Percentiles rank a stretch among this genome's conserved stretches.
phyloP scores from a whole-genome alignment of 2,888 invertebrate species.

The Acrobasis repandana region DNA sequence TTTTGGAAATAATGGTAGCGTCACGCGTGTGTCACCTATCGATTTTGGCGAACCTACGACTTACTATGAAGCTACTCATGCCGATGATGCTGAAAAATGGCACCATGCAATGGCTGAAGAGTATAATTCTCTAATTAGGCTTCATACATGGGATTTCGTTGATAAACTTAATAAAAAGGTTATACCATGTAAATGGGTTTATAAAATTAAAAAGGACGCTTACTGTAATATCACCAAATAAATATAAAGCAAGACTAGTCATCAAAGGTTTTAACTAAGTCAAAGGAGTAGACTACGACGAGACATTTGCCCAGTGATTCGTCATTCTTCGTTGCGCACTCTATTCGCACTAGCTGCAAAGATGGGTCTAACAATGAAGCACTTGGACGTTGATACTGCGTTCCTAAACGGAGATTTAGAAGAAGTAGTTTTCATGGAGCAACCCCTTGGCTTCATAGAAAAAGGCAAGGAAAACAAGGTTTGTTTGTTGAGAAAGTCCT shows the following conservation, averaged over 20 bases:
- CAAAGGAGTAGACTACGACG: slow-evolving; percentile 21
- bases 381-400: slow-evolving; percentile 26
- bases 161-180: no score
- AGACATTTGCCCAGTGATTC: slow-evolving; percentile 24
- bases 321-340: no score
- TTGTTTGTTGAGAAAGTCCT: not conserved
- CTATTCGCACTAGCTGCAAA: no score
- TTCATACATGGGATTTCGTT: no score
- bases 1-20: no score
- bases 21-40: slow-evolving; percentile 6
- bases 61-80: no score
- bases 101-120: no score
- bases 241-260: slow-evolving; percentile 22
- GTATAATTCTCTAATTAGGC: no score
- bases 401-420: slow-evolving; percentile 24
- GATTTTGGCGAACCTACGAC: no score
- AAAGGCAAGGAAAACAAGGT: not conserved
- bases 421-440: slow-evolving; percentile 24
- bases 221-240: slow-evolving; percentile 7
- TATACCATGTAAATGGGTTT: no score
- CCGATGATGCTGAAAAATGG: no score
- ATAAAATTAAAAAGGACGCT: slow-evolving; percentile 23
- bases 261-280: slow-evolving; percentile 23
- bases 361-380: slow-evolving; percentile 14
- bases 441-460: not conserved